A percentile compares a stretch with the other conserved stretches of the same genome.
Conservation (phyloP, 2,797 vertebrate genomes). For the Sardinella longiceps region DNA sequence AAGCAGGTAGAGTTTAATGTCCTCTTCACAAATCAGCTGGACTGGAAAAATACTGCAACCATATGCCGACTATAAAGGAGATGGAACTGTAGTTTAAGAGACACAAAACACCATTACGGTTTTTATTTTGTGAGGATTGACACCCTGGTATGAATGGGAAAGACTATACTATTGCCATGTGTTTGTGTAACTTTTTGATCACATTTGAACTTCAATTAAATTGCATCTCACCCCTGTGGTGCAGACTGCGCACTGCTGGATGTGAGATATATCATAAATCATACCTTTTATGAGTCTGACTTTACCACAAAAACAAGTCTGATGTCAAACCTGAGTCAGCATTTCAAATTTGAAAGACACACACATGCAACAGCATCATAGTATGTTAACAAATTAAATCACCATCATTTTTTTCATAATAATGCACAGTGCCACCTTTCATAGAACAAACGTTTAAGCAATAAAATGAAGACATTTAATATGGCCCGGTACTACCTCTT, state of each 20-base stretch:
- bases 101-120: constrained; percentile 50
- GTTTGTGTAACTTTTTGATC: constrained; percentile 6
- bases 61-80: constrained; percentile 65
- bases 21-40: constrained; percentile 34
- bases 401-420: not conserved
- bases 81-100: constrained; percentile 61
- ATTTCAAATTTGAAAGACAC: not conserved
- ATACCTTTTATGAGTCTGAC: not conserved
- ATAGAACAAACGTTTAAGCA: constrained; percentile 24
- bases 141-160: not conserved
- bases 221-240: constrained; percentile 2
- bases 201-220: constrained; percentile 8
- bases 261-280: constrained; percentile 2
- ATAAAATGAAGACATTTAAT: constrained; percentile 53
- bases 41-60: constrained; percentile 56
- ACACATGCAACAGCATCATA: not conserved
- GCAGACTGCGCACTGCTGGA: not conserved
- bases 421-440: not conserved
- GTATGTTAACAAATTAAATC: constrained; percentile 14
- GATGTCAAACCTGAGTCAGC: not conserved
- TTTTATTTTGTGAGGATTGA: not conserved
- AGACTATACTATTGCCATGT: not conserved
- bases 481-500: constrained; percentile 45
- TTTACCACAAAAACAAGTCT: not conserved
- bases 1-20: not conserved